A percentile compares a stretch with the other conserved stretches of the same genome.
These are phyloP conservation scores for Panthera tigris DNA, from an alignment of 2,113 vertebrate genomes.

Conservation along the genomic window DNA sequence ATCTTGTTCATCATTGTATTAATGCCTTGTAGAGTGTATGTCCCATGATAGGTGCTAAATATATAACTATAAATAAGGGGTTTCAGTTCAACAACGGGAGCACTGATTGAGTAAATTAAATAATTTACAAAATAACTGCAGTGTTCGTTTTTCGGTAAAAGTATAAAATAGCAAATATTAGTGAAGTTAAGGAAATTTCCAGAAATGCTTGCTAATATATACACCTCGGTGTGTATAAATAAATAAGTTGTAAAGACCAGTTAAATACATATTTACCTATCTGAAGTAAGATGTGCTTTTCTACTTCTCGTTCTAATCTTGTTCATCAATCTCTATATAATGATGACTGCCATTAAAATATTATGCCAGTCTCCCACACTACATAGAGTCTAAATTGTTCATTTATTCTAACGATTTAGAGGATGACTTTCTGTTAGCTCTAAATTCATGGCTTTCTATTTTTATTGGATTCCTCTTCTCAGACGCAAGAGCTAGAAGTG, in stretches of 20 bases:
- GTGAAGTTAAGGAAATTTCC: background rate
- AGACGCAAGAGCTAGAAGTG: conserved; percentile 12
- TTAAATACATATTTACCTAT: background rate
- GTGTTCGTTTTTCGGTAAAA: background rate
- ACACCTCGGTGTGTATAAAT: background rate
- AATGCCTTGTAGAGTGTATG: background rate
- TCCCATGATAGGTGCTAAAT: background rate
- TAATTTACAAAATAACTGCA: background rate
- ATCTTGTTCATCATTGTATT: background rate
- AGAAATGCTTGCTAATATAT: background rate
- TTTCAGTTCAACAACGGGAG: background rate
- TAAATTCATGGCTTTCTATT: background rate
- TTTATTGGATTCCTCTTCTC: background rate
- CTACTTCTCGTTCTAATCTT: background rate
- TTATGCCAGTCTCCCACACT: background rate
- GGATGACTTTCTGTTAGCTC: background rate
- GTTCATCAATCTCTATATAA: background rate
- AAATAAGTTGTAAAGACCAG: background rate
- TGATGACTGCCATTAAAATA: background rate
- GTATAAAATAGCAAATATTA: background rate
- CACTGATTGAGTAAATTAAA: background rate
- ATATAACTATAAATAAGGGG: background rate
- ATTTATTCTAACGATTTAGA: background rate
- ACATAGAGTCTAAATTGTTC: background rate
- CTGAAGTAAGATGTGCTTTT: background rate